A percentile compares a stretch with the other conserved stretches of the same genome.
These are phyloP conservation scores for Eulemur rubriventer DNA, from an alignment of 2,797 vertebrate species.

Conservation along the genomic window DNA sequence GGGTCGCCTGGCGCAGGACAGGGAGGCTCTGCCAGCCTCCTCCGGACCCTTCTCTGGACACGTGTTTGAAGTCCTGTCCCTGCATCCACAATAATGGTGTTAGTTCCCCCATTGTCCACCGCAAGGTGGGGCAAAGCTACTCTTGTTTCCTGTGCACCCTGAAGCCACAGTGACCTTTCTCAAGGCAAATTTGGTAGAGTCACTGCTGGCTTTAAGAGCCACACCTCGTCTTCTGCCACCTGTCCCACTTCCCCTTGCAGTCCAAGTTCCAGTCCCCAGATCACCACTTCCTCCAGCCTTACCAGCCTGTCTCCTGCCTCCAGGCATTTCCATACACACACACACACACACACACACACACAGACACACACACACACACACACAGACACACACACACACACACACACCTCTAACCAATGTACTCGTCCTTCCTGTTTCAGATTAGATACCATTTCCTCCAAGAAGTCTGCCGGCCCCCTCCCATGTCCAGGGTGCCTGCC, in stretches of 20 bases:
- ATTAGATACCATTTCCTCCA: neutral
- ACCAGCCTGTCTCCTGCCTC: no score
- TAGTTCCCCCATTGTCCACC: neutral
- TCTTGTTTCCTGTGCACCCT: neutral
- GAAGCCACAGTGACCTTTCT: neutral
- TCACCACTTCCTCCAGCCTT: neutral
- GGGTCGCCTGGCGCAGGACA: neutral
- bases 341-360: no score
- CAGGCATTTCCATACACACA: neutral
- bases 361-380: no score
- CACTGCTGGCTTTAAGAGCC: neutral
- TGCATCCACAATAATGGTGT: no score
- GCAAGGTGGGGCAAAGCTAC: fast-evolving
- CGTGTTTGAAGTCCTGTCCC: neutral
- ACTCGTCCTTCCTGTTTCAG: neutral
- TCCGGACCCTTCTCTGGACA: no score
- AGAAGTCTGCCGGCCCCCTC: neutral
- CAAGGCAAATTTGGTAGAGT: neutral
- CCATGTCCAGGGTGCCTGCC: neutral
- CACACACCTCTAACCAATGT: no score
- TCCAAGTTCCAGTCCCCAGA: neutral
- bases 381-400: no score
- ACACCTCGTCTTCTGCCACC: neutral
- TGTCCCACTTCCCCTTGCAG: no score
- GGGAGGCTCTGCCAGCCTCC: neutral